Evolutionary conservation across 2,797 vertebrate species (phyloP).

Genomic region (Allobates femoralis): DNA sequence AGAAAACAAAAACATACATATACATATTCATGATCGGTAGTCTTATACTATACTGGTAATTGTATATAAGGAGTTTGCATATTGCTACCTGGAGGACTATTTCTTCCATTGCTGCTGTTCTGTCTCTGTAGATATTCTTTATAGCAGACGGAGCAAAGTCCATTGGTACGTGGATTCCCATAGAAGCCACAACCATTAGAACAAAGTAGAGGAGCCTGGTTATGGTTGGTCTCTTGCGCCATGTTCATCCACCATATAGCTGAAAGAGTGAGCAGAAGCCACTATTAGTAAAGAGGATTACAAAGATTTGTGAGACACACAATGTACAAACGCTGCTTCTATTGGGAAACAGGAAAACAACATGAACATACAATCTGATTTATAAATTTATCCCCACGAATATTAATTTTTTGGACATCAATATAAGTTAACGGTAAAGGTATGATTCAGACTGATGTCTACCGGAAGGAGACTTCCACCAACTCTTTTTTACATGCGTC

Average conservation of each 20-base stretch:
- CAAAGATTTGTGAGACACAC: neutral
- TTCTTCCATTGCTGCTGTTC: constrained; percentile 81
- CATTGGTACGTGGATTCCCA: constrained; percentile 85
- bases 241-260: constrained; percentile 80
- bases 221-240: constrained; percentile 91
- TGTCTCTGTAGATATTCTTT: constrained; percentile 88
- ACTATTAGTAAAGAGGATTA: neutral
- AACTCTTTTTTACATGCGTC: no score
- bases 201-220: constrained; percentile 87
- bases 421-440: no score
- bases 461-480: no score
- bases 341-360: no score
- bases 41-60: neutral
- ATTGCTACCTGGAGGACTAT: constrained; percentile 83
- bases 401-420: no score
- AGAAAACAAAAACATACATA: neutral
- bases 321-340: neutral
- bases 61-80: neutral
- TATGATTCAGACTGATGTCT: no score
- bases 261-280: constrained; percentile 65
- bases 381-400: no score
- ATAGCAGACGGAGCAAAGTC: constrained; percentile 91
- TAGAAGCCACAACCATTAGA: constrained; percentile 90
- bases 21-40: neutral
- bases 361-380: no score